Percentiles rank a stretch among this genome's conserved stretches.
These are phyloP conservation scores for Drosophila pseudotalamancana DNA, from an alignment of 2,888 invertebrate genomes.

Conservation along the genomic window DNA sequence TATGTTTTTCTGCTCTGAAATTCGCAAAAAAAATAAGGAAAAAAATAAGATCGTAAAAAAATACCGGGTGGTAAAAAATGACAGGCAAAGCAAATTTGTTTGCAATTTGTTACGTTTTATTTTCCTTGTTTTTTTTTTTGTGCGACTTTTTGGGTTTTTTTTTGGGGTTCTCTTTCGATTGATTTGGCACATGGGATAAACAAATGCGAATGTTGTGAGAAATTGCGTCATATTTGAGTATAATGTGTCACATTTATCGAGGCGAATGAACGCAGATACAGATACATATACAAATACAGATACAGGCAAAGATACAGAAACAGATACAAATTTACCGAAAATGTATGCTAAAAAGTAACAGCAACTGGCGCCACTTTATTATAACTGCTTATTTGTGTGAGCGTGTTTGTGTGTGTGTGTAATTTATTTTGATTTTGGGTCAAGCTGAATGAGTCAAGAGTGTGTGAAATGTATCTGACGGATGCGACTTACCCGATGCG, in stretches of 20 bases:
- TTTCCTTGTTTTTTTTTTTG: not conserved
- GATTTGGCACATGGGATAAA: constrained; percentile 34
- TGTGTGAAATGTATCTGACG: constrained; percentile 22
- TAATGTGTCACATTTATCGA: constrained; percentile 62
- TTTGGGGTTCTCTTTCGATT: constrained; percentile 26
- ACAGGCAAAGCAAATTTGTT: constrained; percentile 9
- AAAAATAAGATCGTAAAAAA: not conserved
- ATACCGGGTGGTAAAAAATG: constrained; percentile 17
- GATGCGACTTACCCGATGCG: constrained; percentile 78
- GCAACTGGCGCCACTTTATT: constrained; percentile 41
- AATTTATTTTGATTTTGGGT: constrained; percentile 37
- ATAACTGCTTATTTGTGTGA: not conserved
- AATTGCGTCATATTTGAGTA: constrained; percentile 65
- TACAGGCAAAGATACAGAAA: not conserved
- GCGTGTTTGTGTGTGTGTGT: not conserved
- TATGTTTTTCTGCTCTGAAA: not conserved
- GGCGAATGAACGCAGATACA: constrained; percentile 40
- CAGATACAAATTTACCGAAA: not conserved
- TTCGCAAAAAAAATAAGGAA: not conserved
- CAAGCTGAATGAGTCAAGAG: constrained; percentile 23
- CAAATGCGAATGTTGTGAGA: constrained; percentile 37
- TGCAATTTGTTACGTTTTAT: constrained; percentile 1
- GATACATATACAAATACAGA: not conserved
- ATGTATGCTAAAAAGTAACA: not conserved
- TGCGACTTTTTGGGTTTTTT: no score